Percentiles rank a stretch among this genome's conserved stretches.
phyloP scores from a whole-genome alignment of 2,888 invertebrate genomes.

The Microctonus hyperodae region DNA sequence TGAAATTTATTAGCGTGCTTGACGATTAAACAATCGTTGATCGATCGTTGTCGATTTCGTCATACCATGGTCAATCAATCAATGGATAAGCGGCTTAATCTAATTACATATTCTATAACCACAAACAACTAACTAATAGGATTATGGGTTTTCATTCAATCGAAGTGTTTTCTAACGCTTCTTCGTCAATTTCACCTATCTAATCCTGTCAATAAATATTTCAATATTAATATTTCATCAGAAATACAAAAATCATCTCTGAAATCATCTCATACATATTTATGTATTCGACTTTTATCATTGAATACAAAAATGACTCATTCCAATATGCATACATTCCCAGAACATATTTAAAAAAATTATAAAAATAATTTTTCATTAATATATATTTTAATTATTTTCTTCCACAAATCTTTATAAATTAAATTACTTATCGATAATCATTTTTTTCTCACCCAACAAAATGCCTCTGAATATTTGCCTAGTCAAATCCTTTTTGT shows the following conservation, averaged over 20 bases:
- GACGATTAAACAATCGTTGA: constrained; percentile 47
- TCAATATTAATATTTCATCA: constrained; percentile 30
- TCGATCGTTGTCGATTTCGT: constrained; percentile 48
- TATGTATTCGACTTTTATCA: not conserved
- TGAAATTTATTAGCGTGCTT: constrained; percentile 47
- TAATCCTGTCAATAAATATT: constrained; percentile 31
- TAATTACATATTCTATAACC: constrained; percentile 46
- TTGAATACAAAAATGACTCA: not conserved
- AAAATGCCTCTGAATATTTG: not conserved
- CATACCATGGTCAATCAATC: constrained; percentile 50
- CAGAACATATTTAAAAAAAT: not conserved
- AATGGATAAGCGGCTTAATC: constrained; percentile 55
- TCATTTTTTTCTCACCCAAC: not conserved
- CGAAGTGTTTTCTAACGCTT: constrained; percentile 45
- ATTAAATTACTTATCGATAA: not conserved
- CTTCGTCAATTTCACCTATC: too few relatives aligned
- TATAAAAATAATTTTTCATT: not conserved
- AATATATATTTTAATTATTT: not conserved
- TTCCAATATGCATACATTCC: not conserved
- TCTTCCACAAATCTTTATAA: not conserved
- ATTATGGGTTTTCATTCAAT: constrained; percentile 52
- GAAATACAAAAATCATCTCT: not conserved
- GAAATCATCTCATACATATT: not conserved
- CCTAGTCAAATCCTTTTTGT: not conserved
- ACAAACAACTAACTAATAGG: constrained; percentile 48